Percentiles rank a stretch among this genome's conserved stretches.
Conservation (phyloP, 1,140 invertebrate genomes). For the Phenacoccus solenopsis region DNA sequence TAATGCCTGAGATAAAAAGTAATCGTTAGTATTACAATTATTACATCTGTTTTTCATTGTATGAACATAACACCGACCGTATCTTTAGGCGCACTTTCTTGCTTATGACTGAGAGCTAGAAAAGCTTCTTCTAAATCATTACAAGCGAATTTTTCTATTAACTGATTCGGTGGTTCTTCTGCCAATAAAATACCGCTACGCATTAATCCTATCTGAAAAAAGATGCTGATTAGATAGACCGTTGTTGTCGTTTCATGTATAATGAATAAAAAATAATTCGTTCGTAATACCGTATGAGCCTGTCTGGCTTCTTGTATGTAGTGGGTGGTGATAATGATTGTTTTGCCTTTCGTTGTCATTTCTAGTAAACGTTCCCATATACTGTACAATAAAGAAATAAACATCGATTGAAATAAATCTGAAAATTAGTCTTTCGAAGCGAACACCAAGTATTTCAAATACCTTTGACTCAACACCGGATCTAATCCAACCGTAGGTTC, state of each 20-base stretch:
- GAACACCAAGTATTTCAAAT: too few species aligned
- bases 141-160: conserved; percentile 37
- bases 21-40: too few species aligned
- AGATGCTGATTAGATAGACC: neutral
- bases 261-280: neutral
- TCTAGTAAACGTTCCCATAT: conserved; percentile 47
- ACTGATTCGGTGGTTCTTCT: conserved; percentile 40
- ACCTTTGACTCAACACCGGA: conserved; percentile 72
- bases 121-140: conserved; percentile 47
- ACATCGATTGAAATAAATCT: too few species aligned
- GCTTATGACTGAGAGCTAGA: conserved; percentile 37
- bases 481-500: conserved; percentile 87
- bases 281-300: conserved; percentile 35
- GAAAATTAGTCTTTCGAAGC: too few species aligned
- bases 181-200: conserved; percentile 44
- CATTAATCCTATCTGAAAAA: conserved; percentile 45
- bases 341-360: conserved; percentile 36
- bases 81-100: conserved; percentile 22
- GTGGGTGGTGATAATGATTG: conserved; percentile 46
- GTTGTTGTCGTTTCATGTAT: neutral
- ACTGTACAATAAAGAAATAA: conserved; percentile 31
- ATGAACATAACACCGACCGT: neutral
- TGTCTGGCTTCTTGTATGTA: conserved; percentile 48
- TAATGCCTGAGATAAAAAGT: neutral
- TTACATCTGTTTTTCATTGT: neutral